phyloP scores from a whole-genome alignment of 2,888 invertebrate genomes.

The Ethmia dodecea region DNA sequence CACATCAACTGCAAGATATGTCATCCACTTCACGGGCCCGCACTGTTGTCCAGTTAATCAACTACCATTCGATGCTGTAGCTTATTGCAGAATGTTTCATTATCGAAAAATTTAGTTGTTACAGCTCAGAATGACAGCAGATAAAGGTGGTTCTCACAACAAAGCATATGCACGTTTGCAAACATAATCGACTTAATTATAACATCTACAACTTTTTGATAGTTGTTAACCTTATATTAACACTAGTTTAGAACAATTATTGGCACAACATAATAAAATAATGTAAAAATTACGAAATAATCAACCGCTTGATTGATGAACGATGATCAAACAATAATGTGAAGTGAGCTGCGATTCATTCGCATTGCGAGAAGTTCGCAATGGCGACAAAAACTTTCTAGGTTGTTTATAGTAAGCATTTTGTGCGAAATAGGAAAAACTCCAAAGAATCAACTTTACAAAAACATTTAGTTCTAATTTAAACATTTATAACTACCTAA shows the following conservation, averaged over 20 bases:
- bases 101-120: slow-evolving; percentile 65
- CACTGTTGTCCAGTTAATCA: slow-evolving; percentile 33
- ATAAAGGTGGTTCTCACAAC: slow-evolving; percentile 77
- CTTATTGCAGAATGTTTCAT: slow-evolving; percentile 70
- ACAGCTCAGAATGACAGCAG: slow-evolving; percentile 70
- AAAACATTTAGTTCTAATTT: too few species aligned
- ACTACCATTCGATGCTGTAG: slow-evolving; percentile 46
- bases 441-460: too few species aligned
- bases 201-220: slow-evolving; percentile 36
- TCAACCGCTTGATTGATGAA: slow-evolving; percentile 70
- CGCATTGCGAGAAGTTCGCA: slow-evolving; percentile 36
- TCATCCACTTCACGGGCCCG: slow-evolving; percentile 29
- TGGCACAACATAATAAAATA: slow-evolving; percentile 57
- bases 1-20: slow-evolving; percentile 49
- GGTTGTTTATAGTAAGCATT: slow-evolving; percentile 1
- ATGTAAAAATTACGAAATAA: slow-evolving; percentile 54
- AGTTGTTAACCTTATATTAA: slow-evolving; percentile 35
- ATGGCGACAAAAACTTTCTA: slow-evolving; percentile 26
- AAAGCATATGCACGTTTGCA: slow-evolving; percentile 74
- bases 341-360: slow-evolving; percentile 62
- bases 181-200: slow-evolving; percentile 45
- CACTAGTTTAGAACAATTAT: slow-evolving; percentile 46
- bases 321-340: slow-evolving; percentile 71
- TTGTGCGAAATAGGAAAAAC: too few species aligned
- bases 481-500: too few species aligned